Evolutionary conservation across 1,140 invertebrate genomes (phyloP), one percentile per base, ranked within the genome.

Genomic region (Papilio machaon): DNA sequence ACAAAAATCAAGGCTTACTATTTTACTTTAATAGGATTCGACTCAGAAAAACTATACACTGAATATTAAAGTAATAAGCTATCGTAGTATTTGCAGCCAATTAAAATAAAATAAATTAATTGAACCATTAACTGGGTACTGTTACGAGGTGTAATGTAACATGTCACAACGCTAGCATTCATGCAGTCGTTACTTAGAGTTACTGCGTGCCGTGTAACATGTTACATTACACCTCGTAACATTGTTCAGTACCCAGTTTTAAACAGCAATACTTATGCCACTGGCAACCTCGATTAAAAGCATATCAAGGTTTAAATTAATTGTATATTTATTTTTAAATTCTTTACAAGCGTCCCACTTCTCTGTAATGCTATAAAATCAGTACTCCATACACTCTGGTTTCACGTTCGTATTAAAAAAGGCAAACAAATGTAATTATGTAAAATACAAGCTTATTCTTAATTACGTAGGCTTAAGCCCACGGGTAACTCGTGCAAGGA

Each of bases 341-440:
- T 13, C 3, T 70, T 70, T 70, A 70, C 30, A 17, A 70, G 30
- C 35, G 64, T 35, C 6, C 64, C 64, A 70, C 64, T 70, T 15
- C 19, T n/a, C 9, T n/a, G 58, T 19, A 60, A 23, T 9, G 64
- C 11, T 70, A 70, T 70, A 35, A 70, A 70, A 70, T 35, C 10
- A 17, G 64, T 70, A 35, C 64, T 15, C 30, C 9, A 23, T 60
- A 67, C 23, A 23, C 23, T 2, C 60, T 23, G 15, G 30, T 70
- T 35, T 64, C 23, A 11, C 19, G 60, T 64, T 67, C 23, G 60
- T 15, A 38, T 17, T 17, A 54, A 70, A 64, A 70, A 70, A 70
- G 64, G 64, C 38, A 70, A 70, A 64, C 60, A 64, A 70, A 67
- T 67, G 13, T 35, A 70, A 70, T 70, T 70, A 70, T 70, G 64